Conservation (phyloP, 2,113 vertebrate genomes). For the Misgurnus anguillicaudatus region DNA sequence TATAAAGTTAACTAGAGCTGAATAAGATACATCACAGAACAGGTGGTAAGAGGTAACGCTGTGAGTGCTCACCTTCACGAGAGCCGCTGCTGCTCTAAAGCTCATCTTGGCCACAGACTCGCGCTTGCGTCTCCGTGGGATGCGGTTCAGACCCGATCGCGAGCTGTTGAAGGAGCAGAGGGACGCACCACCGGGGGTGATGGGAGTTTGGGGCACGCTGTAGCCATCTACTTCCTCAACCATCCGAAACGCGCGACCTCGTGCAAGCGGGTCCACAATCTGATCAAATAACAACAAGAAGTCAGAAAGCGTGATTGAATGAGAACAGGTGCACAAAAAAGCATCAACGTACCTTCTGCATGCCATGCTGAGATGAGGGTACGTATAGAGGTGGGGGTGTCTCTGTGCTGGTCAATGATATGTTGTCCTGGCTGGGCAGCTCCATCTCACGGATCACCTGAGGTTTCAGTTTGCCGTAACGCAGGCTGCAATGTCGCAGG, state of each 20-base stretch:
- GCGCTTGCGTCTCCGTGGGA: slow-evolving; percentile 89
- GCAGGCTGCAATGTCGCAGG: slow-evolving; percentile 95
- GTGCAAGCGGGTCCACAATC: slow-evolving; percentile 95
- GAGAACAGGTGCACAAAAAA: neutral
- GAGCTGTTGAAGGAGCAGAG: slow-evolving; percentile 98
- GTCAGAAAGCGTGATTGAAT: too few species aligned
- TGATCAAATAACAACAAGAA: slow-evolving; percentile 58
- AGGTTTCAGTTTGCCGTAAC: slow-evolving; percentile 94
- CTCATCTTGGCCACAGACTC: slow-evolving; percentile 99
- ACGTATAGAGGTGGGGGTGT: slow-evolving; percentile 94
- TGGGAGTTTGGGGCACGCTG: slow-evolving; percentile 90
- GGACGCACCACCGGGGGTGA: slow-evolving; percentile 89
- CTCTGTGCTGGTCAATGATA: slow-evolving; percentile 94
- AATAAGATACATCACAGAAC: too few species aligned
- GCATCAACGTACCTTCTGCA: slow-evolving; percentile 84
- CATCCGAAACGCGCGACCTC: slow-evolving; percentile 93
- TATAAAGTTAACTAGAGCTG: too few species aligned
- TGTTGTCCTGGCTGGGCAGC: slow-evolving; percentile 95
- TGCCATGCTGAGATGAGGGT: slow-evolving; percentile 88
- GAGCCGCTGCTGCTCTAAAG: slow-evolving; percentile 90
- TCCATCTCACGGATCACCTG: slow-evolving; percentile 97
- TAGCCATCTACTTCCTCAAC: slow-evolving; percentile 89
- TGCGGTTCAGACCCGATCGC: slow-evolving; percentile 89
- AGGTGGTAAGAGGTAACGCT: too few species aligned
- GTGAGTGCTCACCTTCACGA: slow-evolving; percentile 83